These are phyloP conservation scores for Hemithea aestivaria DNA, from an alignment of 2,888 invertebrate species.

Conservation along the genomic window DNA sequence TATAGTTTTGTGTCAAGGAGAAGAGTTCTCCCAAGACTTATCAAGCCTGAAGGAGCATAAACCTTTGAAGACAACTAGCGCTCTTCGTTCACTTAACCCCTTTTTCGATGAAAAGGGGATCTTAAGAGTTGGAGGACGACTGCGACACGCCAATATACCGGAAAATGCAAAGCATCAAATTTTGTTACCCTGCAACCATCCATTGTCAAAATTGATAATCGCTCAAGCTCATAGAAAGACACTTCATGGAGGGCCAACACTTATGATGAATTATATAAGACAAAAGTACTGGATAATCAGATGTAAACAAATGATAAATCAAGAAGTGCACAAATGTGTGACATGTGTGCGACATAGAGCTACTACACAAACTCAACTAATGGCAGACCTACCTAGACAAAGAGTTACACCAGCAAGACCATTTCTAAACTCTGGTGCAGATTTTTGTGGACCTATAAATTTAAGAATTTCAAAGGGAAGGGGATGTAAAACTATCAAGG, in stretches of 20 bases:
- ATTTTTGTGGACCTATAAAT: conserved; percentile 24
- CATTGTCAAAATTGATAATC: conserved; percentile 18
- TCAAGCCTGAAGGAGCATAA: not conserved
- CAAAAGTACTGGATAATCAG: conserved; percentile 23
- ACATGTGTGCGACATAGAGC: conserved; percentile 15
- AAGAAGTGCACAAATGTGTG: conserved; percentile 15
- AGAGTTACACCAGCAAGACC: conserved; percentile 18
- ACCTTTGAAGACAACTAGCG: not conserved
- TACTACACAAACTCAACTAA: conserved; percentile 11
- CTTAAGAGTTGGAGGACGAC: conserved; percentile 16
- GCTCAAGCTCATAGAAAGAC: conserved; percentile 23
- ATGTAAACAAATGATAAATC: conserved; percentile 11
- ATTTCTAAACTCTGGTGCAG: conserved; percentile 23
- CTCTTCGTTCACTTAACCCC: not conserved
- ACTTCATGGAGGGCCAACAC: conserved; percentile 23
- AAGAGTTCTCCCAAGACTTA: not conserved
- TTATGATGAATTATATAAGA: conserved; percentile 21
- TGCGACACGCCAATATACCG: conserved; percentile 9
- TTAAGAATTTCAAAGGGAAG: conserved; percentile 17
- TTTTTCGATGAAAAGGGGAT: conserved; percentile 2
- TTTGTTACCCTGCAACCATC: conserved; percentile 11
- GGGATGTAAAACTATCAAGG: conserved; percentile 19
- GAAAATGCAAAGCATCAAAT: conserved; percentile 20
- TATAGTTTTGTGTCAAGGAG: not conserved
- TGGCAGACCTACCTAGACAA: conserved; percentile 23